These are phyloP conservation scores for Sylvia borin DNA, from an alignment of 2,797 vertebrate genomes.

Conservation along the genomic window DNA sequence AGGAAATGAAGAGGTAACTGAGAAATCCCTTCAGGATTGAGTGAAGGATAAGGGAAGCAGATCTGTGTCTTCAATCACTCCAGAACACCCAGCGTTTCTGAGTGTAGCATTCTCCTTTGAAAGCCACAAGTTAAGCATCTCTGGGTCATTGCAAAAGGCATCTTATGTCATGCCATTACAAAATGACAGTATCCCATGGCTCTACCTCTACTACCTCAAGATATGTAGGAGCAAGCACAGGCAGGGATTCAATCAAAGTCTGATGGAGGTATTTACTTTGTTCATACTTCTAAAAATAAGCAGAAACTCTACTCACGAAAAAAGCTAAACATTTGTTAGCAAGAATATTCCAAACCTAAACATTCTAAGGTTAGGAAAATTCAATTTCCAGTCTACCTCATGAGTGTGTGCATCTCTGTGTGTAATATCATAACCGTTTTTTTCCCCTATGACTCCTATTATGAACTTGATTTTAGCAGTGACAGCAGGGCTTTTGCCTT, in stretches of 20 bases:
- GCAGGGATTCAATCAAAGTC: not conserved
- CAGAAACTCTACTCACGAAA: not conserved
- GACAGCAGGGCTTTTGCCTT: not conserved
- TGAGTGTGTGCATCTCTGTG: not conserved
- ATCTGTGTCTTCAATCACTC: not conserved
- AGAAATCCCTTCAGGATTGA: not conserved
- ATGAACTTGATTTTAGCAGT: not conserved
- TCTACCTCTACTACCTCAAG: not conserved
- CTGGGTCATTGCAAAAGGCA: not conserved
- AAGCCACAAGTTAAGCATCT: not conserved
- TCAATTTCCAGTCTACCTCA: not conserved
- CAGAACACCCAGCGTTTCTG: not conserved
- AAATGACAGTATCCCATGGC: not conserved
- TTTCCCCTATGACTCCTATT: not conserved
- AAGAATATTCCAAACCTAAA: not conserved
- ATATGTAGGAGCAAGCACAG: accelerated
- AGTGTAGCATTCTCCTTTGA: not conserved
- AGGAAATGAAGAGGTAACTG: not conserved
- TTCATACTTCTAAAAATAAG: not conserved
- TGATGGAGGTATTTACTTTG: not conserved
- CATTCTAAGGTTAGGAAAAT: not conserved
- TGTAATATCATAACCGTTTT: not conserved
- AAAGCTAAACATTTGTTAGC: not conserved
- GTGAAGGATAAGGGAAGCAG: not conserved
- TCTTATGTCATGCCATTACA: not conserved